Evolutionary conservation across 1,140 invertebrate genomes (phyloP), one percentile per base, ranked within the genome.

Genomic region (Apis cerana): DNA sequence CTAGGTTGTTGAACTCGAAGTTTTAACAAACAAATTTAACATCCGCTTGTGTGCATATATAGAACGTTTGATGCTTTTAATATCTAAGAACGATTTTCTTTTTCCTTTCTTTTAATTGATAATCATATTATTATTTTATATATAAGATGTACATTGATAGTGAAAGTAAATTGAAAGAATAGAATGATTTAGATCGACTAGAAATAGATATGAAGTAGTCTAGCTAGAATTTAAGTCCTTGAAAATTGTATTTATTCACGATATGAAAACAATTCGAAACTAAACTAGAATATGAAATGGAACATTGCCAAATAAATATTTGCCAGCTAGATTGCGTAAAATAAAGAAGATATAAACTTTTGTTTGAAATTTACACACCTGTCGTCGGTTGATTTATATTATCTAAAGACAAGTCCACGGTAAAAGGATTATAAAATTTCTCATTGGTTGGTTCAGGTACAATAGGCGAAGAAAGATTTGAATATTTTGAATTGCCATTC

Each of bases 401-500:
- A 0, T 90, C 88, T 27, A 93, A 84, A 27, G 90, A 86, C 52
- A 92, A 83, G 67, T 92, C 90, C 80, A 92, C 71, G 50, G 90
- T 89, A 50, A 90, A 93, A 13, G 91, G 91, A 86, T 93, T 94
- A 67, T 91, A 94, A 77, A 92, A 91, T 85, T 93, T 93, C 10
- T 91, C 90, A 67, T 72, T 81, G 64, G 64, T 83, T 13, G 88
- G 64, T 5, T 69, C 67, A 2, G 88, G 83, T 50, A 68, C 80
- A 0, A 80, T 56, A 21, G 85, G 76, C 27, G 85, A 80, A 27
- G 87, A 27, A 48, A 82, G 59, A 62, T 75, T 88, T 15, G 83
- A 80, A 43, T 81, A 90, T 21, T 91, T 91, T 21, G 85, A 79
- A 43, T 85, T 90, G 58, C 91, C 91, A 19, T 92, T 91, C 54